Base-by-base conservation (phyloP, 64 coral and sea anemone species). In the Dendronephthya gigantea region DNA sequence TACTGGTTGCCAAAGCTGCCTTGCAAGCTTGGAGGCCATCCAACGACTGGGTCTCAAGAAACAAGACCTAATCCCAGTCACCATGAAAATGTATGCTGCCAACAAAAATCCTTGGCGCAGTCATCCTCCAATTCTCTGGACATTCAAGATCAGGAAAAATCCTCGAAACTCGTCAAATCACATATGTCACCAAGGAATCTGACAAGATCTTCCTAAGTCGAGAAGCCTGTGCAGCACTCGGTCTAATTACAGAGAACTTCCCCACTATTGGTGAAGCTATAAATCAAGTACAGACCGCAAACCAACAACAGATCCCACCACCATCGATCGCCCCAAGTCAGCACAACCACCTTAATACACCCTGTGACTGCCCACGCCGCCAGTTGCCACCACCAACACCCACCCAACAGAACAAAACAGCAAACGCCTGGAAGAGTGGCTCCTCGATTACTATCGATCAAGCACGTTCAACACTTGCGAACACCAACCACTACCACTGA, bases 371-470 rank as follows among this genome's bases (percentile, higher is more conserved):
- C n/a, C n/a, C n/a, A n/a, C n/a, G n/a, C n/a, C n/a, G n/a, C n/a
- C n/a, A n/a, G n/a, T n/a, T n/a, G n/a, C n/a, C n/a, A n/a, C n/a
- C n/a, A n/a, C n/a, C n/a, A n/a, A n/a, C n/a, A n/a, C n/a, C n/a
- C n/a, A n/a, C n/a, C n/a, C n/a, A n/a, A n/a, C 68, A 52, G 89
- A 91, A 65, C 29, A 12, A 34, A 87, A 88, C 59, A 30, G 33
- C 39, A 25, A 31, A 52, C 29, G 22, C 25, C 85, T 92, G 5
- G 85, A 84, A 79, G 7, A 88, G 4, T 88, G 90, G 82, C 86
- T 88, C 7, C 82, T 92, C 0, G 49, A 92, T n/a, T 85, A 88
- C 29, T 92, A 88, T 82, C 55, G n/a, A n/a, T n/a, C n/a, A n/a
- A n/a, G n/a, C n/a, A n/a, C n/a, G n/a, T n/a, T n/a, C n/a, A n/a